These are phyloP conservation scores for Sinohyriopsis cumingii DNA, from an alignment of 2,888 invertebrate genomes.

Conservation along the genomic window DNA sequence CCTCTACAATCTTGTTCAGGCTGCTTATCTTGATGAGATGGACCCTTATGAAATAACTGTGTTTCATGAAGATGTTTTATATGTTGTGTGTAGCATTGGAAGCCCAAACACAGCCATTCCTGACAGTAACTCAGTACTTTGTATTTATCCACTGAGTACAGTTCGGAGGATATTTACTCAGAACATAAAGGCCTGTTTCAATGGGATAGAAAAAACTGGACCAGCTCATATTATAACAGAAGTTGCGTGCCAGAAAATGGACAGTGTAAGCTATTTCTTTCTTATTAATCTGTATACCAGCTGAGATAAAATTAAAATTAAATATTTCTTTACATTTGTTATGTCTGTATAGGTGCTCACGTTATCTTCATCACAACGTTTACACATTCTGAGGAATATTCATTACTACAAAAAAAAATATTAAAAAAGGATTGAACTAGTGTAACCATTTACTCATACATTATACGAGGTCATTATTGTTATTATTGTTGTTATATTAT, in stretches of 20 bases:
- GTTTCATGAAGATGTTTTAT: slow-evolving; percentile 94
- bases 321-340: too few relatives aligned
- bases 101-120: slow-evolving; percentile 43
- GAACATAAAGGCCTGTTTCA: slow-evolving; percentile 96
- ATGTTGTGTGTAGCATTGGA: slow-evolving; percentile 94
- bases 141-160: slow-evolving; percentile 93
- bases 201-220: slow-evolving; percentile 92
- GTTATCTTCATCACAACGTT: too few relatives aligned
- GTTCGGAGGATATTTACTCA: slow-evolving; percentile 95
- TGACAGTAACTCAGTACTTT: slow-evolving; percentile 84
- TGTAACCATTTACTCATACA: too few relatives aligned
- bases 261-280: slow-evolving; percentile 76
- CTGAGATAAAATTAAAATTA: too few relatives aligned
- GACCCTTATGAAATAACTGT: slow-evolving; percentile 84
- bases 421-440: too few relatives aligned
- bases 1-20: slow-evolving; percentile 92
- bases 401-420: too few relatives aligned
- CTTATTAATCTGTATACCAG: background rate
- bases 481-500: too few relatives aligned
- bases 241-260: slow-evolving; percentile 87
- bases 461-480: too few relatives aligned
- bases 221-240: slow-evolving; percentile 95
- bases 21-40: slow-evolving; percentile 94
- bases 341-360: too few relatives aligned
- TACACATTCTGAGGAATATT: too few relatives aligned